Percentiles rank a stretch among this genome's conserved stretches.
These are phyloP conservation scores for Centropus bengalensis DNA, from an alignment of 2,113 vertebrate genomes.

Conservation along the genomic window DNA sequence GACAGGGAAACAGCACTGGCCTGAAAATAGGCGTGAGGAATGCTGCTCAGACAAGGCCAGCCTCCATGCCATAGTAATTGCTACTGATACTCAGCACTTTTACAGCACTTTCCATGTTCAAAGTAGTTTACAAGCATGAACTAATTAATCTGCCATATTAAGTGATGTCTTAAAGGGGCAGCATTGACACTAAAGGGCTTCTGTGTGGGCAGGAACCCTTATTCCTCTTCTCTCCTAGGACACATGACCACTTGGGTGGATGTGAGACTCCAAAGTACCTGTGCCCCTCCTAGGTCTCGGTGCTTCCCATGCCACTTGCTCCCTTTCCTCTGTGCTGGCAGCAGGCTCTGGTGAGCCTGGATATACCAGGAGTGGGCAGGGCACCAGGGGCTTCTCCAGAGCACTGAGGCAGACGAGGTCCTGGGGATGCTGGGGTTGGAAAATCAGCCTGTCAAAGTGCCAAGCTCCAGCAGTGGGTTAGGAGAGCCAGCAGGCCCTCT, in stretches of 20 bases:
- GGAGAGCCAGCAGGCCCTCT: not conserved
- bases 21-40: not conserved
- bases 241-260: not conserved
- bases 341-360: not conserved
- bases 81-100: constrained; percentile 35
- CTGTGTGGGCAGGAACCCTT: not conserved
- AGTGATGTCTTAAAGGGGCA: constrained; percentile 30
- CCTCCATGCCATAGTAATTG: constrained; percentile 1
- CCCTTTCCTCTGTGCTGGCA: not conserved
- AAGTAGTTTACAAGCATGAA: constrained; percentile 59
- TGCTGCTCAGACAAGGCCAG: not conserved
- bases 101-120: constrained; percentile 50
- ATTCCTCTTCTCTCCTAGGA: not conserved
- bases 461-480: not conserved
- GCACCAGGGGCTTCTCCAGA: not conserved
- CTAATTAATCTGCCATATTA: constrained; percentile 55
- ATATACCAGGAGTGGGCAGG: not conserved
- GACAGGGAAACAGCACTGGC: fast-evolving
- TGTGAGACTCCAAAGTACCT: not conserved
- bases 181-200: constrained; percentile 15
- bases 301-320: not conserved
- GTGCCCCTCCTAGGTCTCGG: not conserved
- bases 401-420: not conserved
- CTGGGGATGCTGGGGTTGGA: not conserved
- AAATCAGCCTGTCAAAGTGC: not conserved